A percentile compares a stretch with the other conserved stretches of the same genome.
Evolutionary conservation across 2,113 vertebrate species (phyloP).

Genomic region (Chascanopsetta lugubris): DNA sequence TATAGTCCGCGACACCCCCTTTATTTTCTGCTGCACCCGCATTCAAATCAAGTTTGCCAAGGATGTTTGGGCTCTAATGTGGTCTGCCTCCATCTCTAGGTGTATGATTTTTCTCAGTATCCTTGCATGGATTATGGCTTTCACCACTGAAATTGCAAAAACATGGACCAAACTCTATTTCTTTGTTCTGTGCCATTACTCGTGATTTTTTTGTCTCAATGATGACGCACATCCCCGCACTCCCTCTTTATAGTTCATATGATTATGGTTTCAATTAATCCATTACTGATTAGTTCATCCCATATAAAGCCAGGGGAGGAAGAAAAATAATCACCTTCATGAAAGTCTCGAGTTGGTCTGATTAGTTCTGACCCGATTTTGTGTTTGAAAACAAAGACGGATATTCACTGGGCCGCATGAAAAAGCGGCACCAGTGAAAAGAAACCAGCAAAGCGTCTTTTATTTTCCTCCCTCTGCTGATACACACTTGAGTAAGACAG

Average conservation of each 20-base stretch:
- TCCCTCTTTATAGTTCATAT: conserved; percentile 18
- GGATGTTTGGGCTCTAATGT: background rate
- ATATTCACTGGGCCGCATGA: conserved; percentile 43
- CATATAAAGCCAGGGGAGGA: background rate
- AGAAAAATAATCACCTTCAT: conserved; percentile 9
- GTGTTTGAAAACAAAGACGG: conserved; percentile 51
- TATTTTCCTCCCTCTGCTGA: conserved; percentile 21
- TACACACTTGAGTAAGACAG: conserved; percentile 26
- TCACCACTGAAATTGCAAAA: background rate
- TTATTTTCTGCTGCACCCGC: no score
- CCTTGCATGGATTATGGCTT: background rate
- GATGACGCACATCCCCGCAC: conserved; percentile 6
- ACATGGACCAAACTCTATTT: background rate
- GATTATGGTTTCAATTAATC: conserved; percentile 39
- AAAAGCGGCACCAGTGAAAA: conserved; percentile 34
- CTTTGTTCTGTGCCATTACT: background rate
- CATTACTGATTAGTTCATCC: conserved; percentile 37
- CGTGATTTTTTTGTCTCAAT: conserved; percentile 12
- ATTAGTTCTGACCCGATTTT: conserved; percentile 50
- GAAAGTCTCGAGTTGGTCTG: conserved; percentile 27
- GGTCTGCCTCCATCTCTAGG: background rate
- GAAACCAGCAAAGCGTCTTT: conserved; percentile 35
- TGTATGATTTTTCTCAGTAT: background rate
- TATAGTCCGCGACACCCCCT: no score
- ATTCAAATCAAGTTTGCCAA: background rate